phyloP scores from a whole-genome alignment of 2,113 vertebrate species.

The Malurus alboscapulatus region DNA sequence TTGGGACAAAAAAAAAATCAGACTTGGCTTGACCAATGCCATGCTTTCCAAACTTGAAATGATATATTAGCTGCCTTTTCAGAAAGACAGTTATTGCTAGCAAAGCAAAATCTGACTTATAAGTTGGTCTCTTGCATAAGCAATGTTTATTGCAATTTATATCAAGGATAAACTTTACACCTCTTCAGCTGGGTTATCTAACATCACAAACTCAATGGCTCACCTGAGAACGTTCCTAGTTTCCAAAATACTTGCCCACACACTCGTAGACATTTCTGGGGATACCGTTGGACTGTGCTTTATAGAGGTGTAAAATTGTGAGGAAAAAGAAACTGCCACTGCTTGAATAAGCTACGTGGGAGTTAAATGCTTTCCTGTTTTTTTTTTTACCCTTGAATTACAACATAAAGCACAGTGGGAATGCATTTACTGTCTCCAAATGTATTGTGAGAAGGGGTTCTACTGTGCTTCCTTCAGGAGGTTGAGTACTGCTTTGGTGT shows the following conservation, averaged over 20 bases:
- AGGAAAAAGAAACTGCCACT: neutral
- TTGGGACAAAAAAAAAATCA: neutral
- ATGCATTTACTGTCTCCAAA: neutral
- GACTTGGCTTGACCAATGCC: neutral
- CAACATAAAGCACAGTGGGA: accelerated
- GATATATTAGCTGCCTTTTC: conserved; percentile 6
- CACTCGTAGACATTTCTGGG: neutral
- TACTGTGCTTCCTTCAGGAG: neutral
- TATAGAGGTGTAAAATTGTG: neutral
- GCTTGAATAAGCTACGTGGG: neutral
- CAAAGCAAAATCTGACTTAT: conserved; percentile 44
- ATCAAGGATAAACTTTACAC: neutral
- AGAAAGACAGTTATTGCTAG: conserved; percentile 13
- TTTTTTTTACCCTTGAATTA: neutral
- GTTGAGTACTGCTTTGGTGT: neutral
- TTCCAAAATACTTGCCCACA: neutral
- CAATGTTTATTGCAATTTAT: neutral
- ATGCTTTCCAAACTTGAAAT: neutral
- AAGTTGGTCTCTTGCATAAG: neutral
- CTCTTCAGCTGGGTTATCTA: neutral
- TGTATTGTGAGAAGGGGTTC: neutral
- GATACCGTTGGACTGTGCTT: neutral
- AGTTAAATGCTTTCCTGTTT: neutral
- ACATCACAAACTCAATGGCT: neutral
- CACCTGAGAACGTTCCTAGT: neutral